A percentile compares a stretch with the other conserved stretches of the same genome.
Conservation (phyloP, 2,113 vertebrate species). For the Amphilophus citrinellus region DNA sequence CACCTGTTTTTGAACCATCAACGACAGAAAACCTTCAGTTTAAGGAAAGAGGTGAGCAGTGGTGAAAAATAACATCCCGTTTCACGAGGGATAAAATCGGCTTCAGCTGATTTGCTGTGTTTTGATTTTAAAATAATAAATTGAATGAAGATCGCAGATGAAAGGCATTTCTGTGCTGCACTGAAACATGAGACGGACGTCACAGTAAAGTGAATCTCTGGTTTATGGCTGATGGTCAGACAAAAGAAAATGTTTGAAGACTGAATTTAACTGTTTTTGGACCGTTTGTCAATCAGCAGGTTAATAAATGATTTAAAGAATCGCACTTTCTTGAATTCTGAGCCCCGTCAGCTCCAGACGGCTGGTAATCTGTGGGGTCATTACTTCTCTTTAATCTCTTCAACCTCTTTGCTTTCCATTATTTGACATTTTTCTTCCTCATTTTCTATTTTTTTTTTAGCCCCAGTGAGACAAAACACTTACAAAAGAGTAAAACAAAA, state of each 20-base stretch:
- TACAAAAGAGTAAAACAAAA: background rate
- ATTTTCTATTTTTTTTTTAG: background rate
- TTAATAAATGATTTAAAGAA: background rate
- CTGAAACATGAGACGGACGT: background rate
- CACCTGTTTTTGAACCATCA: too few relatives aligned
- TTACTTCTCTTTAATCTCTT: background rate
- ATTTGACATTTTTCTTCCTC: background rate
- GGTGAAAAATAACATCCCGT: background rate
- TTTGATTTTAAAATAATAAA: background rate
- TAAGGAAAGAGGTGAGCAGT: background rate
- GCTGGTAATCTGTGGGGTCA: accelerated
- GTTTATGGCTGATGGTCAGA: background rate
- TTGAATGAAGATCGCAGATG: background rate
- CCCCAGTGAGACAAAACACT: background rate
- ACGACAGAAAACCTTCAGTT: background rate
- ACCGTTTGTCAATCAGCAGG: background rate
- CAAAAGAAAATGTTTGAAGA: background rate
- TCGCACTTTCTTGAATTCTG: too few relatives aligned
- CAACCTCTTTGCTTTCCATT: background rate
- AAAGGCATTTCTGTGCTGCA: background rate
- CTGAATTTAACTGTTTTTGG: background rate
- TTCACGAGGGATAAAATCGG: background rate
- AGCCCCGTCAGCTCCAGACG: background rate
- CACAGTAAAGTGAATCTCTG: background rate
- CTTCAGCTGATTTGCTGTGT: background rate